These are phyloP conservation scores for Melipona bicolor DNA, from an alignment of 2,888 invertebrate genomes.

Conservation along the genomic window DNA sequence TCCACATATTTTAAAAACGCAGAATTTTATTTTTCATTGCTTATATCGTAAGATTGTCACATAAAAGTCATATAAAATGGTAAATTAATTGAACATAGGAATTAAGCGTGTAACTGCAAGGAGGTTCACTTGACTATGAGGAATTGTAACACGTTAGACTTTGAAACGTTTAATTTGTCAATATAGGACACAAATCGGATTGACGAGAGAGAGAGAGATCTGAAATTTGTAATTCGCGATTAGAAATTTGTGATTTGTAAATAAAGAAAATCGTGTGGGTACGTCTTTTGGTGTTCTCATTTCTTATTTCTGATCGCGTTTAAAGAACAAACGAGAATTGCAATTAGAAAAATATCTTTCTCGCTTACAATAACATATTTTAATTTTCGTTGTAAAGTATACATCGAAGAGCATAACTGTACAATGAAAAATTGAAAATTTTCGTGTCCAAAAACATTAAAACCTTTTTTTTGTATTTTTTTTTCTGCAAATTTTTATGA, in stretches of 20 bases:
- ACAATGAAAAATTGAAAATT: no score
- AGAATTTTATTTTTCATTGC: constrained; percentile 25
- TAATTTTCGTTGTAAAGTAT: no score
- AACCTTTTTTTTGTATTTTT: no score
- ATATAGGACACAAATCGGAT: not conserved
- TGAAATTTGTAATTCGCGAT: constrained; percentile 40
- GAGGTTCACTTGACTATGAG: not conserved
- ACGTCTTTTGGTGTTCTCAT: not conserved
- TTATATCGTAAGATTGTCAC: constrained; percentile 19
- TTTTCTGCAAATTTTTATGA: no score
- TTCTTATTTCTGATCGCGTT: not conserved
- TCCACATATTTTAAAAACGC: constrained; percentile 1
- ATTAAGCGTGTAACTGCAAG: not conserved
- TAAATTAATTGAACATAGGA: not conserved
- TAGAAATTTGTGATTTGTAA: constrained; percentile 19
- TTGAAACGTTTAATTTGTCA: constrained; percentile 23
- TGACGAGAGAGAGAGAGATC: not conserved
- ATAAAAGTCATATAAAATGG: not conserved
- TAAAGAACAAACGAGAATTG: not conserved
- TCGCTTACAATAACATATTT: no score
- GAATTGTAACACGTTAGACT: constrained; percentile 31
- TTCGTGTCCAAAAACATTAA: no score
- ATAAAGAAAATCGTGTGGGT: constrained; percentile 16
- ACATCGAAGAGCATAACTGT: no score
- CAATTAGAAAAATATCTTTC: no score